A percentile compares a stretch with the other conserved stretches of the same genome.
phyloP scores from a whole-genome alignment of 2,113 vertebrate species.

The Deroptyus accipitrinus region DNA sequence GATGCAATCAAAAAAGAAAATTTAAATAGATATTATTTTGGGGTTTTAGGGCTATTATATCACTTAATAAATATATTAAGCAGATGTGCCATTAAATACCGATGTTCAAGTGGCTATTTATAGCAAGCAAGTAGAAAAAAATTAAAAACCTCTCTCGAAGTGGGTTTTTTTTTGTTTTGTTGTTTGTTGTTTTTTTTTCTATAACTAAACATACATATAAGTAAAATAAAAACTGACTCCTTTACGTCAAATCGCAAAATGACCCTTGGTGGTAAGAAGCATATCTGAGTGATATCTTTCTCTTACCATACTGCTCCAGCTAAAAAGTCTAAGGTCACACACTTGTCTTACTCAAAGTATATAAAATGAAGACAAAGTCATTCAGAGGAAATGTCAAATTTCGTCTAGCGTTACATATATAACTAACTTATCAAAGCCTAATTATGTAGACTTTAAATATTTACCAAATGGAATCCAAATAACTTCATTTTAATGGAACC shows the following conservation, averaged over 20 bases:
- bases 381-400: background rate
- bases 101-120: background rate
- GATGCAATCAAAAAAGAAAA: background rate
- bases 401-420: background rate
- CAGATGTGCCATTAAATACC: background rate
- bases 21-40: background rate
- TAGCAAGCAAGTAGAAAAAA: background rate
- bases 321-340: background rate
- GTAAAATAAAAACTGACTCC: background rate
- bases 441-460: background rate
- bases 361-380: background rate
- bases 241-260: background rate
- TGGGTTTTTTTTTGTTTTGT: background rate
- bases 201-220: background rate
- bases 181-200: background rate
- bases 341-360: background rate
- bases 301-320: background rate
- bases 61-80: background rate
- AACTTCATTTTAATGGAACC: background rate
- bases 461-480: background rate
- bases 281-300: background rate
- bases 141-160: background rate
- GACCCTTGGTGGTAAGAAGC: background rate
- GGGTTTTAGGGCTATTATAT: background rate
- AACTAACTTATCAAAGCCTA: background rate